These are phyloP conservation scores for Rhabdophis nuchalis DNA, from an alignment of 2,797 vertebrate species.

Conservation along the genomic window DNA sequence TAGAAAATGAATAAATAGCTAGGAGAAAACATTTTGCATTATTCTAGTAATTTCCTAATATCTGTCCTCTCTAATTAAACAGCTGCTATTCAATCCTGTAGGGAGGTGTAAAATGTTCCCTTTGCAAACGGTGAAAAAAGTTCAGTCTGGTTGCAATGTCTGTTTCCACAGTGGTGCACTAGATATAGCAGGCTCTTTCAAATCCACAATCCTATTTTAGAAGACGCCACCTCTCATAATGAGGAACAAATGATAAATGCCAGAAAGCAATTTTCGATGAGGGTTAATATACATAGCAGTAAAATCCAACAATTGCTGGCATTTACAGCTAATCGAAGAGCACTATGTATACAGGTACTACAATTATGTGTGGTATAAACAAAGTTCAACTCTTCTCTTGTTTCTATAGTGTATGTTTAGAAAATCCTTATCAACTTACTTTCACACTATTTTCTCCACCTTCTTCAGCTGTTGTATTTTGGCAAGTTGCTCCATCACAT, in stretches of 20 bases:
- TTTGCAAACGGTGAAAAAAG: not conserved
- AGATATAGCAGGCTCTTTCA: not conserved
- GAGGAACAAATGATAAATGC: not conserved
- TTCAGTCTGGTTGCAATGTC: not conserved
- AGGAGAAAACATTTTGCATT: not conserved
- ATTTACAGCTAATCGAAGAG: not conserved
- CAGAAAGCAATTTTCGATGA: not conserved
- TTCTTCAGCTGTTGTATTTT: constrained; percentile 80
- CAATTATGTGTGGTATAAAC: not conserved
- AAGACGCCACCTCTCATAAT: not conserved
- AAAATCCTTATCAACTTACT: constrained; percentile 60
- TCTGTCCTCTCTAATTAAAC: not conserved
- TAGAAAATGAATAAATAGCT: not conserved
- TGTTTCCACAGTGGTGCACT: not conserved
- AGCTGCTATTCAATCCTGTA: not conserved
- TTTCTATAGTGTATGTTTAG: not conserved
- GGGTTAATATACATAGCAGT: not conserved
- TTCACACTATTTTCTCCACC: constrained; percentile 72
- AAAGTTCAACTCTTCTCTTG: not conserved
- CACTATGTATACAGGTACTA: not conserved
- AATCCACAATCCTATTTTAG: not conserved
- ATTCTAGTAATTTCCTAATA: not conserved
- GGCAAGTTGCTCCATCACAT: constrained; percentile 76
- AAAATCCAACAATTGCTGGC: not conserved
- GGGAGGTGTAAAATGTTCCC: not conserved